A percentile compares a stretch with the other conserved stretches of the same genome.
Evolutionary conservation across 1,140 invertebrate genomes (phyloP).

Genomic region (Aphaenogaster floridana): DNA sequence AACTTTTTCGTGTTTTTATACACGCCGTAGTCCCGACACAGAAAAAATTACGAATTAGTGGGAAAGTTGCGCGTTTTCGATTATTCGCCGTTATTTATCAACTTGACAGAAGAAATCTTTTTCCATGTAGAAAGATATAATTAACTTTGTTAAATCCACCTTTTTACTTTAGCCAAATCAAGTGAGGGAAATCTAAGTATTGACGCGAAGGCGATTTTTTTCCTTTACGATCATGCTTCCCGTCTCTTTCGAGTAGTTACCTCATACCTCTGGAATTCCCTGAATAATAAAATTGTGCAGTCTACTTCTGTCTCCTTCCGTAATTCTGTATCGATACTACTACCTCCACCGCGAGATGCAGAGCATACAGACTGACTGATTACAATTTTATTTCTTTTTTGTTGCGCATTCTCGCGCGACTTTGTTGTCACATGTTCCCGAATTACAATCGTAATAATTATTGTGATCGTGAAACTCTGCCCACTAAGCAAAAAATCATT

Average conservation of each 20-base stretch:
- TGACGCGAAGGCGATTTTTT: not conserved
- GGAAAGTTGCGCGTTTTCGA: not conserved
- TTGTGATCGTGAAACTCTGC: too few species aligned
- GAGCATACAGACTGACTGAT: slow-evolving; percentile 31
- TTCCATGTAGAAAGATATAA: not conserved
- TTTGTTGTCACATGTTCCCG: not conserved
- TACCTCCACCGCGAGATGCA: not conserved
- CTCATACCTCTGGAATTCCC: slow-evolving; percentile 8
- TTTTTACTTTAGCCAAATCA: not conserved
- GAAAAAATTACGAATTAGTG: not conserved
- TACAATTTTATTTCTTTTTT: slow-evolving; percentile 9
- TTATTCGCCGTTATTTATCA: not conserved
- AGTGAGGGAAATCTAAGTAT: not conserved
- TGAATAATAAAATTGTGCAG: not conserved
- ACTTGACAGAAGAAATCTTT: not conserved
- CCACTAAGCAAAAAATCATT: too few species aligned
- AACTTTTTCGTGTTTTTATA: not conserved
- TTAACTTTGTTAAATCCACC: not conserved
- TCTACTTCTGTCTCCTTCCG: slow-evolving; percentile 7
- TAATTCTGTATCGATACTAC: slow-evolving; percentile 4
- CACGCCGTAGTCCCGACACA: not conserved
- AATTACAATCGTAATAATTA: slow-evolving; percentile 8
- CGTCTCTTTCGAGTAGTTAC: not conserved
- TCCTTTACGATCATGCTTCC: not conserved
- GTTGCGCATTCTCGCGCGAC: not conserved